Conservation (phyloP, 2,797 vertebrate species). For the Acanthurus leucopareius region DNA sequence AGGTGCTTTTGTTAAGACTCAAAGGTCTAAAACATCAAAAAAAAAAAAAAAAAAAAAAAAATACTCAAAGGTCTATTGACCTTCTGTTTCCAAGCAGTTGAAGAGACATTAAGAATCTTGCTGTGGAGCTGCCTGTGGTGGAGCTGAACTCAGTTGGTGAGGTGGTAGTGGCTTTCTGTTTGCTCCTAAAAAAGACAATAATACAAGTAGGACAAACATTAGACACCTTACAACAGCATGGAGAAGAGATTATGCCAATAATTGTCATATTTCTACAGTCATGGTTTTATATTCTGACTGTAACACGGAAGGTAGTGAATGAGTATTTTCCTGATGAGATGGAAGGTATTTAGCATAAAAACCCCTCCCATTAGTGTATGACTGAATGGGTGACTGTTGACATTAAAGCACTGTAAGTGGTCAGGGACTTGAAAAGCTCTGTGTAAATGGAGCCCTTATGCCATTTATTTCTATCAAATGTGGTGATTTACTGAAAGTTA, state of each 20-base stretch:
- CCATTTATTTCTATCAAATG: not conserved
- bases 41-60: no score
- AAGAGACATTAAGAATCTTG: slow-evolving; percentile 12
- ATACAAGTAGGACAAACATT: slow-evolving; percentile 14
- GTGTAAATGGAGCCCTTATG: no score
- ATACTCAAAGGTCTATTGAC: not conserved
- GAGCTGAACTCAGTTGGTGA: not conserved
- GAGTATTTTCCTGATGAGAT: no score
- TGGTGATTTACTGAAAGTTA: not conserved
- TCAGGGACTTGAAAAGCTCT: no score
- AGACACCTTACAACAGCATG: slow-evolving; percentile 1
- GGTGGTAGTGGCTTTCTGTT: not conserved
- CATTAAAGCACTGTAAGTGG: no score
- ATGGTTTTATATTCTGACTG: no score
- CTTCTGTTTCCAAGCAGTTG: not conserved
- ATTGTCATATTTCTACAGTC: not conserved
- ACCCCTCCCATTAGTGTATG: no score
- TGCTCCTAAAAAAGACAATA: slow-evolving; percentile 12
- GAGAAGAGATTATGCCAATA: not conserved
- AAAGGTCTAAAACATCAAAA: no score
- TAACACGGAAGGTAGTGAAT: no score
- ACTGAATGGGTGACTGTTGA: no score
- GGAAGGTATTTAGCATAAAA: no score
- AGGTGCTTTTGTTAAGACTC: slow-evolving; percentile 3
- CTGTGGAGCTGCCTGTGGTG: not conserved